phyloP scores from a whole-genome alignment of 2,113 vertebrate genomes.

The Sander vitreus region DNA sequence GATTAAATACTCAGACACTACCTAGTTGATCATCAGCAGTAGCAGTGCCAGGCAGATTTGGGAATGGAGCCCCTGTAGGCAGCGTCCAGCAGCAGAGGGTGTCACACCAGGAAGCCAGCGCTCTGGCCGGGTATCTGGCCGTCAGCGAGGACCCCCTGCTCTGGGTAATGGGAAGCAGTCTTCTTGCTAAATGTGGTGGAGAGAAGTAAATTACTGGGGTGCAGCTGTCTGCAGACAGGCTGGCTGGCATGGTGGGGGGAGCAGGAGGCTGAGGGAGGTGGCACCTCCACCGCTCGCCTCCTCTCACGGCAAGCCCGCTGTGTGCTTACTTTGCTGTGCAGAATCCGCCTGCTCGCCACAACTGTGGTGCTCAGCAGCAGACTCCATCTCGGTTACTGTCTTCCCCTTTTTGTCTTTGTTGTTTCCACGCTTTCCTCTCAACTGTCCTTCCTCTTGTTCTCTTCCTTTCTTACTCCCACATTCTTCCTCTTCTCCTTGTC shows the following conservation, averaged over 20 bases:
- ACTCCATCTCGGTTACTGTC: conserved; percentile 23
- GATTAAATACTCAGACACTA: neutral
- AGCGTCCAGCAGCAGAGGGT: conserved; percentile 78
- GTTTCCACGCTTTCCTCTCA: conserved; percentile 30
- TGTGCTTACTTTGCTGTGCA: conserved; percentile 94
- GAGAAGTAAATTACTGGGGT: conserved; percentile 92
- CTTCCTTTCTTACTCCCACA: conserved; percentile 65
- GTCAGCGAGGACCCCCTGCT: conserved; percentile 83
- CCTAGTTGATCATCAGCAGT: conserved; percentile 39
- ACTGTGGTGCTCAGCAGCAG: conserved; percentile 84
- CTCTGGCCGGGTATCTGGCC: conserved; percentile 79
- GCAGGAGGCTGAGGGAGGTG: conserved; percentile 85
- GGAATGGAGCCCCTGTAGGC: conserved; percentile 51
- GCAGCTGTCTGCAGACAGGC: conserved; percentile 92
- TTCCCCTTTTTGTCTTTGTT: conserved; percentile 21
- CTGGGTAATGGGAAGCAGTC: conserved; percentile 87
- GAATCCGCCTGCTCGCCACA: conserved; percentile 88
- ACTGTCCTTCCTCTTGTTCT: conserved; percentile 38
- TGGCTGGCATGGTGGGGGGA: conserved; percentile 85
- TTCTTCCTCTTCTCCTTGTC: conserved; percentile 55
- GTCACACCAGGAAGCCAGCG: conserved; percentile 69
- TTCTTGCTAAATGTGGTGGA: conserved; percentile 95
- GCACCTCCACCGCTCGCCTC: conserved; percentile 88
- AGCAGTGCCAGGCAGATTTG: conserved; percentile 29
- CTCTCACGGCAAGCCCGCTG: conserved; percentile 89